These are phyloP conservation scores for Liparis tanakae DNA, from an alignment of 2,797 vertebrate species.

Conservation along the genomic window DNA sequence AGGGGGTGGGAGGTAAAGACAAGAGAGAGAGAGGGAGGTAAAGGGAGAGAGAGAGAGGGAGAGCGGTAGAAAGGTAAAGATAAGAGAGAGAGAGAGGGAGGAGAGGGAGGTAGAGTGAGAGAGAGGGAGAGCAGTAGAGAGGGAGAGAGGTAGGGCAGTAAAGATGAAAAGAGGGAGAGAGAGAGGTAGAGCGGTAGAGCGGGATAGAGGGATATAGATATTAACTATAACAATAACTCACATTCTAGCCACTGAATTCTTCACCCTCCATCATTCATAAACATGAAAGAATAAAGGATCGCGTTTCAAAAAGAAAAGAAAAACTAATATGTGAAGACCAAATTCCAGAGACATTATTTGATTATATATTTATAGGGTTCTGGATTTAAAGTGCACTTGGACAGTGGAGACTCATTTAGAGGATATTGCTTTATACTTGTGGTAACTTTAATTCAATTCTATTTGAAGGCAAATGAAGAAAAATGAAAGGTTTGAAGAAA, in stretches of 20 bases:
- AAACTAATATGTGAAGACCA: background rate
- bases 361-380: constrained; percentile 1
- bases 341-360: background rate
- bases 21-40: no score
- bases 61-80: no score
- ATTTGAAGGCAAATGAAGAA: constrained; percentile 6
- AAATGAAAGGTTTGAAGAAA: constrained; percentile 21
- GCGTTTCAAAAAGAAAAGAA: background rate
- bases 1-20: no score
- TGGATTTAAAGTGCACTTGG: constrained; percentile 6
- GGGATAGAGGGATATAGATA: background rate
- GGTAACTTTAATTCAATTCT: constrained; percentile 10
- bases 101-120: no score
- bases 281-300: background rate
- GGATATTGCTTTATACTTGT: constrained; percentile 5
- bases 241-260: background rate
- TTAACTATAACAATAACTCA: background rate
- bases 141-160: no score
- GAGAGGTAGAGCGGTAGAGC: no score
- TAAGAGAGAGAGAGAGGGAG: no score
- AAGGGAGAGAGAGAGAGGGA: background rate
- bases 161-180: no score
- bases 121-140: no score
- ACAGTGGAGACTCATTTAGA: constrained; percentile 2
- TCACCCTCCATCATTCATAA: background rate